Conservation (phyloP, 1,140 invertebrate species). For the Cyrtorhinus lividipennis region DNA sequence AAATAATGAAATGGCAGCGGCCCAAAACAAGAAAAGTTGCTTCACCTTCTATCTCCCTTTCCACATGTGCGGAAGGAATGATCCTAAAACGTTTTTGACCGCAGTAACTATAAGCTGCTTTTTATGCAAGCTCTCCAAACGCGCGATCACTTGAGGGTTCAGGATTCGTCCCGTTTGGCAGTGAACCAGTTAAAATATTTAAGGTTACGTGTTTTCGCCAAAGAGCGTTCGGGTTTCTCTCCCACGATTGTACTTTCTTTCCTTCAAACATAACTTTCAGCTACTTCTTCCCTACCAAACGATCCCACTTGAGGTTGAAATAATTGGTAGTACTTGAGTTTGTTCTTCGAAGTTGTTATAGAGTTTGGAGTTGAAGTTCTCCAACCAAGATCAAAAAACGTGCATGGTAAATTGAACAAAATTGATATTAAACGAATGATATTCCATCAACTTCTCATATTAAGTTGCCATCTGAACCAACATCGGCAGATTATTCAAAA, state of each 20-base stretch:
- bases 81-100: slow-evolving; percentile 15
- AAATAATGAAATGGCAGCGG: slow-evolving; percentile 15
- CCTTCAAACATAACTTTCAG: too few species aligned
- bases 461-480: too few species aligned
- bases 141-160: neutral
- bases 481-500: too few species aligned
- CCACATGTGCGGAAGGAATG: slow-evolving; percentile 1
- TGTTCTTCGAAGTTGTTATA: too few species aligned
- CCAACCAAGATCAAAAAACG: too few species aligned
- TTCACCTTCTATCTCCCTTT: neutral
- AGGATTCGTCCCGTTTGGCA: neutral
- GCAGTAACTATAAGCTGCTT: neutral
- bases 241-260: neutral
- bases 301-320: too few species aligned
- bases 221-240: neutral
- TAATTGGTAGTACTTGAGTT: too few species aligned
- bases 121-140: neutral
- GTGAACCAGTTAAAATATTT: neutral
- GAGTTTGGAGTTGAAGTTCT: too few species aligned
- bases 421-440: too few species aligned
- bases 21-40: slow-evolving; percentile 14
- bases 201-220: neutral
- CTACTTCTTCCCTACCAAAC: too few species aligned
- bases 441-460: too few species aligned
- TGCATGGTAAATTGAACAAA: too few species aligned